These are phyloP conservation scores for Sphaeridia pumilis DNA, from an alignment of 2,888 invertebrate species.

Conservation along the genomic window DNA sequence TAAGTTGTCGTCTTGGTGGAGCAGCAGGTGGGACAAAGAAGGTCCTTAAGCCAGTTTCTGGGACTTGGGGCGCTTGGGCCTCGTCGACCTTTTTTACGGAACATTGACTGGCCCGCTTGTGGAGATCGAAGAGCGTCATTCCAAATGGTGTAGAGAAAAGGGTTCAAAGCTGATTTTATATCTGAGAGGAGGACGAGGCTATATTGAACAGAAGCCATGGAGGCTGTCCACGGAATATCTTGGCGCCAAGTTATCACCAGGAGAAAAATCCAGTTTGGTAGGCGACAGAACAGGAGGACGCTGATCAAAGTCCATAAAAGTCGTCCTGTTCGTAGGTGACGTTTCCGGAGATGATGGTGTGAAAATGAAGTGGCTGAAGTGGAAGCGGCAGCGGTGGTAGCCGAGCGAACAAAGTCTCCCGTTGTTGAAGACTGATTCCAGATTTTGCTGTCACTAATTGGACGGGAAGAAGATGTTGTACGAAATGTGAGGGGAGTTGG, in stretches of 20 bases:
- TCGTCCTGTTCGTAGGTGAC: conserved; percentile 1
- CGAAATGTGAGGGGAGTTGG: too few species aligned
- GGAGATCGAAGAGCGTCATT: conserved; percentile 39
- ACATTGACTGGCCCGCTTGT: not conserved
- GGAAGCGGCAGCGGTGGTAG: not conserved
- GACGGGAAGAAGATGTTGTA: not conserved
- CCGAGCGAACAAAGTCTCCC: not conserved
- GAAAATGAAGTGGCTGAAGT: not conserved
- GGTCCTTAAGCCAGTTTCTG: not conserved
- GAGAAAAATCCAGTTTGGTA: conserved; percentile 1
- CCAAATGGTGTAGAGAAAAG: conserved; percentile 50
- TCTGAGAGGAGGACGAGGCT: conserved; percentile 46
- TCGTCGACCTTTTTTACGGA: conserved; percentile 7
- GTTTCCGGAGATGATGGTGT: too few species aligned
- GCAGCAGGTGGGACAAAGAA: not conserved
- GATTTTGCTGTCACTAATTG: not conserved
- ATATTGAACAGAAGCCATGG: conserved; percentile 39
- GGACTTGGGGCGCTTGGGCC: conserved; percentile 15
- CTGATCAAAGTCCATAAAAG: not conserved
- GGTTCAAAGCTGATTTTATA: conserved; percentile 48
- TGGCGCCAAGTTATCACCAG: not conserved
- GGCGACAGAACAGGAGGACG: not conserved
- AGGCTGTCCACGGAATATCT: not conserved
- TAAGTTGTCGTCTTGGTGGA: too few species aligned
- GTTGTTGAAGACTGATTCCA: too few species aligned